Evolutionary conservation across 2,888 invertebrate genomes (phyloP), one percentile per base, ranked within the genome.

Genomic region (Tetragonula carbonaria): DNA sequence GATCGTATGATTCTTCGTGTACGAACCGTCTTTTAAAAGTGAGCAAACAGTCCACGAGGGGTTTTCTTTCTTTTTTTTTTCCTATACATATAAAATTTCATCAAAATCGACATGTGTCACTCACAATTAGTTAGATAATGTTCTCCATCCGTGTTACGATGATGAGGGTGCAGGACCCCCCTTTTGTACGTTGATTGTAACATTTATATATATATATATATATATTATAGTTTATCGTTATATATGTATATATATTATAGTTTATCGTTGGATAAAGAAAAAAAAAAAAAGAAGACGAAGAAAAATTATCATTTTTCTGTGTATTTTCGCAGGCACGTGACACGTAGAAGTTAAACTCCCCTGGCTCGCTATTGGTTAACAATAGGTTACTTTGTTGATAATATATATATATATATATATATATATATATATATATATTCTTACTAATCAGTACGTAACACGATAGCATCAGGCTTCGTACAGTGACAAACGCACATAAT

Each of bases 401-500:
- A 63, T 6, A n/a, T n/a, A 23, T 23, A 23, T 23, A 23, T 23
- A 23, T 23, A 23, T 23, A 23, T 23, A 23, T 23, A 23, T 23
- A 23, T 23, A 23, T 23, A 23, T 23, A 23, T 23, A 23, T 23
- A 23, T 23, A 23, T 23, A 63, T 33, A 33, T 63, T 28, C 33
- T 63, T 33, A 63, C 18, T 67, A 50, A 50, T 67, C 23, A 51
- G 21, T n/a, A 38, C 50, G 45, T 50, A 67, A 67, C 28, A 63
- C 63, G 28, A 67, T n/a, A 45, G 45, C n/a, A 66, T 45, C 33
- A 51, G 21, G 78, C 84, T 85, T 76, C 77, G 66, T 23, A 81
- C 76, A 45, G n/a, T n/a, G 77, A 62, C 67, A 74, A 82, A 82
- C 76, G 72, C 74, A 79, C 66, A 73, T 50, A 67, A 67, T 50